Conservation (phyloP, 1,140 invertebrate species). For the Zaprionus gabonicus region DNA sequence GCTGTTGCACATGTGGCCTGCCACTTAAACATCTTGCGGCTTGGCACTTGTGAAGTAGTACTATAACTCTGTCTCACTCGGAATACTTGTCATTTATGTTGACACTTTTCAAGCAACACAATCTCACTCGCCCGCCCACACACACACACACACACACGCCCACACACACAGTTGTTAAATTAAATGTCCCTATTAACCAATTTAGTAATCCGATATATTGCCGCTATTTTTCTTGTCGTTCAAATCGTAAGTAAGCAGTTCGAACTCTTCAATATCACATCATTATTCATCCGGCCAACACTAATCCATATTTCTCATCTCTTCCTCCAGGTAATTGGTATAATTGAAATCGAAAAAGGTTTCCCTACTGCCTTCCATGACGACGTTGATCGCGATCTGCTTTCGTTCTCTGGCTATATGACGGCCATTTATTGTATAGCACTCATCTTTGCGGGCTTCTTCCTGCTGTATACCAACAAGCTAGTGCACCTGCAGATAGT, state of each 20-base stretch:
- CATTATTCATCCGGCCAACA: neutral
- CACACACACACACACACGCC: neutral
- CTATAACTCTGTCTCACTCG: conserved; percentile 38
- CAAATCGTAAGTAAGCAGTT: no score
- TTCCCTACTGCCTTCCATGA: no score
- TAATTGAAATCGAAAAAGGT: no score
- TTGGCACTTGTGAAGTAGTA: conserved; percentile 52
- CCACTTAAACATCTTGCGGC: conserved; percentile 62
- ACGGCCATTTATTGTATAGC: no score
- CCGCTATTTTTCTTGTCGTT: neutral
- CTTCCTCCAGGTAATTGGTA: no score
- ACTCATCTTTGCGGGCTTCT: no score
- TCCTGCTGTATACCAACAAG: no score
- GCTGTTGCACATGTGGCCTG: conserved; percentile 54
- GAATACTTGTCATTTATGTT: conserved; percentile 55
- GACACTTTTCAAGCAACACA: conserved; percentile 11
- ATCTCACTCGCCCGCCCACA: no score
- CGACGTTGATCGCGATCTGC: no score
- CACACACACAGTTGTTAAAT: conserved; percentile 10
- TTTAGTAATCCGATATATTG: neutral
- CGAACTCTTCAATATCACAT: neutral
- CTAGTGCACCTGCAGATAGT: no score
- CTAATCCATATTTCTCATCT: neutral
- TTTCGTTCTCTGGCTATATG: no score
- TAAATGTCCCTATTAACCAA: neutral